Base-by-base conservation (phyloP, 1,140 invertebrate species). In the Caenorhabditis briggsae region DNA sequence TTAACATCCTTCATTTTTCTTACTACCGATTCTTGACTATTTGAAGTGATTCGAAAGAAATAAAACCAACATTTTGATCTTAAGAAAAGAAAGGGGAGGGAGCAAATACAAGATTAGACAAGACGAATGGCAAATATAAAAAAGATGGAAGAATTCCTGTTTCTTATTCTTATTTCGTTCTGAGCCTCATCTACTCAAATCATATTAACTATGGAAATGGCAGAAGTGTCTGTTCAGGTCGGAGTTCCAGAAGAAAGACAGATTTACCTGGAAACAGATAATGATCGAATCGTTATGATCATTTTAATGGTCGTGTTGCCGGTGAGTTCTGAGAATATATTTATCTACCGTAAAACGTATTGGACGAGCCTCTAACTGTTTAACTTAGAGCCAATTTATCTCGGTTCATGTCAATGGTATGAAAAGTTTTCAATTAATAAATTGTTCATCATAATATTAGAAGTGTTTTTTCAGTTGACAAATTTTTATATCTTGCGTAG, bases 51-150 rank as follows among this genome's bases (percentile, higher is more conserved):
- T 61, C 11, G 9, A 25, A 61, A 18, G 11, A 25, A 61, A 8
- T 61, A 61, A 61, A 61, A 58, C 23, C 14, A 61, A 61, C 23
- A 61, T 61, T 61, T 61, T 61, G 59, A 61, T 61, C 59, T 61
- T 61, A 23, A 61, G 59, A 61, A 61, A 23, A 25, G 59, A 11
- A 12, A 25, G 59, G 59, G n/a, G 56, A 9, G 59, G 59, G n/a
- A n/a, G 56, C 56, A 58, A 58, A 58, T 58, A 58, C 56, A 58
- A 58, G 56, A 58, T 61, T 61, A 33, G 8, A 58, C 16, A n/a
- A 61, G 59, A 25, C 20, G 11, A 33, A 20, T 18, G n/a, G 59
- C 23, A 61, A 61, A 61, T 61, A 61, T 61, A 61, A 33, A 61
- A 58, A n/a, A n/a, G 18, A 58, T 20, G 20, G 59, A 33, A 33